Evolutionary conservation across 2,888 invertebrate genomes (phyloP).

Genomic region (Stenotaenia linearis): DNA sequence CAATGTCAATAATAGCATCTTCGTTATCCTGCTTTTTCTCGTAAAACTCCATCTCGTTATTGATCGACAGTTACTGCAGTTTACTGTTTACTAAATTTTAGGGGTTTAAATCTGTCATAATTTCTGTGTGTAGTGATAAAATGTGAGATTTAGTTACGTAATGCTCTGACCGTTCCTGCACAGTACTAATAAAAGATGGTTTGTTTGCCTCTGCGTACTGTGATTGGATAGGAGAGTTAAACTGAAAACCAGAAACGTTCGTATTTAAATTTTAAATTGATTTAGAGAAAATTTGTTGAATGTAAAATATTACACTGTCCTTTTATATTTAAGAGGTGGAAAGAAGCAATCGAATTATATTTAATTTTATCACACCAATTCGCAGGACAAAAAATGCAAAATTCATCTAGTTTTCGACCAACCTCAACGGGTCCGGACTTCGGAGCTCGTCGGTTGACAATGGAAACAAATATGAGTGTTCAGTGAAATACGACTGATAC

Average conservation of each 20-base stretch:
- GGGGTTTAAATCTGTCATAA: too few species aligned
- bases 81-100: background rate
- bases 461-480: background rate
- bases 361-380: too few species aligned
- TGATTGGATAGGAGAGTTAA: background rate
- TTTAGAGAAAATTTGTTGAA: background rate
- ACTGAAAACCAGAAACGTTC: background rate
- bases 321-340: too few species aligned
- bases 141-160: background rate
- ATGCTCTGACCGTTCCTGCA: background rate
- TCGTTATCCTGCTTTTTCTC: background rate
- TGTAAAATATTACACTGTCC: background rate
- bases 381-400: background rate
- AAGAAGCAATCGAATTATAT: too few species aligned
- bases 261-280: background rate
- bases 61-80: background rate
- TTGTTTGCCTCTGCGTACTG: background rate
- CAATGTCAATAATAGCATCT: background rate
- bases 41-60: slow-evolving; percentile 12
- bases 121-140: too few species aligned
- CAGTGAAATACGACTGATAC: background rate
- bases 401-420: background rate
- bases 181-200: background rate
- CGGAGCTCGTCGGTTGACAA: too few species aligned
- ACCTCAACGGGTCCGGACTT: too few species aligned